A percentile compares a stretch with the other conserved stretches of the same genome.
These are phyloP conservation scores for Spilogale gracilis DNA, from an alignment of 2,113 vertebrate species.

Conservation along the genomic window DNA sequence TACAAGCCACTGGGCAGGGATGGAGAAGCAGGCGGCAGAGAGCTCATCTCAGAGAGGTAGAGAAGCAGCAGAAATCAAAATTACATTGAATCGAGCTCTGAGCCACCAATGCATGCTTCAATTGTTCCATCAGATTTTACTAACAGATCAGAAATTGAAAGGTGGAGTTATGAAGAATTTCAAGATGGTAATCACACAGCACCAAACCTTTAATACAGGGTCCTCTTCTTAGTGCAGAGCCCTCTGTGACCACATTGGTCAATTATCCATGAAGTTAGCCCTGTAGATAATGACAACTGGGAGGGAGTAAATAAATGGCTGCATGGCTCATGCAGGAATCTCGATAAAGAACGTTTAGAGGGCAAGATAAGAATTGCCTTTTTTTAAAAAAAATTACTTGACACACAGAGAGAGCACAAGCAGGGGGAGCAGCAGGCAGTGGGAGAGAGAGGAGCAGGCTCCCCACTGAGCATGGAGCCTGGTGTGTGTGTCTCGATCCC, in stretches of 20 bases:
- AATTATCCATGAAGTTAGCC: not conserved
- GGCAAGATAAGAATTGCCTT: not conserved
- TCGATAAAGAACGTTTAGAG: not conserved
- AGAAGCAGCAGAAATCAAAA: not conserved
- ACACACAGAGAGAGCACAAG: no score
- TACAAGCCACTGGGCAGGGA: not conserved
- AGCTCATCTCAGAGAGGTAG: not conserved
- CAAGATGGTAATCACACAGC: not conserved
- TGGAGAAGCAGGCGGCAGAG: not conserved
- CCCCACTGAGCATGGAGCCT: no score
- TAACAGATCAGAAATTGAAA: not conserved
- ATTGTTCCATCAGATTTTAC: not conserved
- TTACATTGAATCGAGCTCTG: not conserved
- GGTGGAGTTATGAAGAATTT: not conserved
- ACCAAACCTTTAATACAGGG: not conserved
- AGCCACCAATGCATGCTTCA: not conserved
- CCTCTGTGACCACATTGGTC: not conserved
- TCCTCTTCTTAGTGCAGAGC: not conserved
- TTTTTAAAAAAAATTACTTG: not conserved
- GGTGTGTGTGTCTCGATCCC: no score
- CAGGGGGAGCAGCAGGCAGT: no score
- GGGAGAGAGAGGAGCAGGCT: no score
- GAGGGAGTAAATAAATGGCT: not conserved
- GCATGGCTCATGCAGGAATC: not conserved
- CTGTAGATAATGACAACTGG: not conserved